Evolutionary conservation across 1,140 invertebrate species (phyloP).

Genomic region (Copidosoma floridanum): DNA sequence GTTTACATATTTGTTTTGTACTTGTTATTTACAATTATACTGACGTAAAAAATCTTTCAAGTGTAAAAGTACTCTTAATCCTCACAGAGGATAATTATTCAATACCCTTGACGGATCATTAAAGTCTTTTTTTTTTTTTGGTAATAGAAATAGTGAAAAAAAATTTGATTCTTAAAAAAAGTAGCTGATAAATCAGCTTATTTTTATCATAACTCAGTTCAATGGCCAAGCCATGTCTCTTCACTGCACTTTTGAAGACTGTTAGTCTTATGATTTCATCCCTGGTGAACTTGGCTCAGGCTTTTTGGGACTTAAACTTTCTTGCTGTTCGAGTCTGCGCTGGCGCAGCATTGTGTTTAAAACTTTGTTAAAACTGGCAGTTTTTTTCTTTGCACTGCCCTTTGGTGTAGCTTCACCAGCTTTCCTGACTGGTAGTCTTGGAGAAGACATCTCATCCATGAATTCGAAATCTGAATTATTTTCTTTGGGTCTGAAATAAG

Average conservation of each 20-base stretch:
- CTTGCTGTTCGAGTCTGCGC: constrained; percentile 62
- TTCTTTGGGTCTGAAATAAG: constrained; percentile 56
- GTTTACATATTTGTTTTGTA: too few relatives aligned
- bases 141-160: constrained; percentile 12
- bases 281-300: constrained; percentile 43
- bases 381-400: constrained; percentile 75
- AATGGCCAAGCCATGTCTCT: neutral
- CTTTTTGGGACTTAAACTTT: constrained; percentile 50
- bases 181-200: constrained; percentile 1
- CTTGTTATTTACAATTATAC: constrained; percentile 16
- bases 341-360: constrained; percentile 72
- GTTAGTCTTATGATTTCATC: constrained; percentile 41
- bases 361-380: constrained; percentile 71
- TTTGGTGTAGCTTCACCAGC: constrained; percentile 64
- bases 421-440: constrained; percentile 63
- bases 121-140: constrained; percentile 22
- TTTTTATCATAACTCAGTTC: neutral
- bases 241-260: neutral
- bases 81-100: constrained; percentile 37
- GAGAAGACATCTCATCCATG: constrained; percentile 70
- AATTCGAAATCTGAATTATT: constrained; percentile 74
- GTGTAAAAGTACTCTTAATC: constrained; percentile 26
- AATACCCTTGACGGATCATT: constrained; percentile 30
- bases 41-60: too few relatives aligned
- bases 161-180: constrained; percentile 19